Conservation (phyloP, 2,113 vertebrate species). For the Hippocampus comes region DNA sequence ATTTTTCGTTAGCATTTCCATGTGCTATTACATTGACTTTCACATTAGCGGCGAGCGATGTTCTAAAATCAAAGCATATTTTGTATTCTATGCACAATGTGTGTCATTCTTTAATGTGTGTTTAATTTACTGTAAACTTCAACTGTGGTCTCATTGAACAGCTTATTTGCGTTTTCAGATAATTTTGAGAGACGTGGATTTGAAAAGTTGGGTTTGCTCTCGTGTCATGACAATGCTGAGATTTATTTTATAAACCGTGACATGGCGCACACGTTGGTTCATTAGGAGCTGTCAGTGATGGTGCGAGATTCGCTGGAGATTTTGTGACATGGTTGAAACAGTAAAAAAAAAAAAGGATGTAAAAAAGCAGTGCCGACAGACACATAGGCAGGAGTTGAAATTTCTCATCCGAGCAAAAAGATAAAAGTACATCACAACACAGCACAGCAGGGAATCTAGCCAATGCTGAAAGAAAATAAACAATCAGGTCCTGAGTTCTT, state of each 20-base stretch:
- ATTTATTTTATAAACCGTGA: constrained; percentile 31
- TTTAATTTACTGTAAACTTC: too few species aligned
- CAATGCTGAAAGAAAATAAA: neutral
- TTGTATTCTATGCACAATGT: too few species aligned
- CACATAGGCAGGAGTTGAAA: constrained; percentile 34
- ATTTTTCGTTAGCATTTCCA: too few species aligned
- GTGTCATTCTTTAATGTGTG: too few species aligned
- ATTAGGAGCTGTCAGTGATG: constrained; percentile 18
- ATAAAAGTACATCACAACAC: neutral
- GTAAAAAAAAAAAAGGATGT: constrained; percentile 22
- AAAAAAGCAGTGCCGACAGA: constrained; percentile 41
- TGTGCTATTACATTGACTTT: too few species aligned
- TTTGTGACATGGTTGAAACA: constrained; percentile 13
- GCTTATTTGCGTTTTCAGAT: too few species aligned
- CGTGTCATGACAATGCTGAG: neutral
- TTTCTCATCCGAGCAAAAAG: constrained; percentile 20
- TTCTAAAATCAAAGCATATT: too few species aligned
- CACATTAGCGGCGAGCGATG: too few species aligned
- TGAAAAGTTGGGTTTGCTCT: neutral
- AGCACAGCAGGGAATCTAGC: constrained; percentile 10
- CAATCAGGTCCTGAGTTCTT: neutral
- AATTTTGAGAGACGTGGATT: too few species aligned
- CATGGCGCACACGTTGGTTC: constrained; percentile 2
- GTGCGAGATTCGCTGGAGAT: constrained; percentile 28
- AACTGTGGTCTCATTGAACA: too few species aligned